A percentile compares a stretch with the other conserved stretches of the same genome.
Evolutionary conservation across 1,140 invertebrate genomes (phyloP).

Genomic region (Bacillus rossius): DNA sequence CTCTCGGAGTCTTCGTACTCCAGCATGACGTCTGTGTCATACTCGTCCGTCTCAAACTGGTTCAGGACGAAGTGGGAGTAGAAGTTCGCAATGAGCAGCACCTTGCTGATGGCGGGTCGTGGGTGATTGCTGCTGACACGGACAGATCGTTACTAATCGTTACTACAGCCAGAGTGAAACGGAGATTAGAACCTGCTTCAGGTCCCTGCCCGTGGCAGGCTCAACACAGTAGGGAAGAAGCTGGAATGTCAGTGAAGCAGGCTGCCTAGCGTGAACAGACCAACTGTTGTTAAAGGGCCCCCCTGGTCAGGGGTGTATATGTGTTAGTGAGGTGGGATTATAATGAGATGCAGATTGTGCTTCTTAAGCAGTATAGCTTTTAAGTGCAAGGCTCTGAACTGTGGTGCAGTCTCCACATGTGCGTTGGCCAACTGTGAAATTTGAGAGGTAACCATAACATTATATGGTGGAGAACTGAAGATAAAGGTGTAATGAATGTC

Average conservation of each 20-base stretch:
- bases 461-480: too few relatives aligned
- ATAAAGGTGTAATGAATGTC: too few relatives aligned
- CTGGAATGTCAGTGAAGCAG: background rate
- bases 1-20: conserved; percentile 83
- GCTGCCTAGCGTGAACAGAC: background rate
- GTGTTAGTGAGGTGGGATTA: too few relatives aligned
- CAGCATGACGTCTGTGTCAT: conserved; percentile 73
- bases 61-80: conserved; percentile 78
- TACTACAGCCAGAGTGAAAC: conserved; percentile 1
- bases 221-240: background rate
- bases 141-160: conserved; percentile 10
- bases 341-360: too few relatives aligned
- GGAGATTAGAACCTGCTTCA: conserved; percentile 1
- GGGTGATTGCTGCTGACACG: conserved; percentile 73
- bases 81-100: conserved; percentile 76
- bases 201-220: background rate
- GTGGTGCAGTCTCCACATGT: too few relatives aligned
- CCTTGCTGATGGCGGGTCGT: conserved; percentile 58
- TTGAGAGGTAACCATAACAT: too few relatives aligned
- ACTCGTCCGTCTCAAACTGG: conserved; percentile 61
- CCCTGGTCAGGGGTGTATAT: too few relatives aligned
- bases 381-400: too few relatives aligned
- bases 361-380: too few relatives aligned
- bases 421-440: too few relatives aligned
- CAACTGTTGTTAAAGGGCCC: too few relatives aligned